Percentiles rank a stretch among this genome's conserved stretches.
These are phyloP conservation scores for Genyomyrus donnyi DNA, from an alignment of 2,113 vertebrate genomes.

Conservation along the genomic window DNA sequence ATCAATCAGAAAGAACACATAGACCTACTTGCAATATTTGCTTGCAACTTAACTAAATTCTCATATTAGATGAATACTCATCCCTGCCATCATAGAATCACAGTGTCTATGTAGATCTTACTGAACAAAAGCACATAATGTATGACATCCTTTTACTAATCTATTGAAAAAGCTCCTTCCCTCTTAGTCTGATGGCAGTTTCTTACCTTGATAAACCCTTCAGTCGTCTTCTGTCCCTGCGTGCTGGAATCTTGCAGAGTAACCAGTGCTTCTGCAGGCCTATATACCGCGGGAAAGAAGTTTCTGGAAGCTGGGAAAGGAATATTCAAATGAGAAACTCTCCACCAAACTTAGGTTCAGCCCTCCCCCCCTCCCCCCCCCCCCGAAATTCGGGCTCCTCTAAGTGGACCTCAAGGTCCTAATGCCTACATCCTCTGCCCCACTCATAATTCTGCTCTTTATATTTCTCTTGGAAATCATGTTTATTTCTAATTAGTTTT, in stretches of 20 bases:
- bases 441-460: background rate
- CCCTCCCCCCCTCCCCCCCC: slow-evolving; percentile 43
- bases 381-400: slow-evolving; percentile 24
- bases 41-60: background rate
- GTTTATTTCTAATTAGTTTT: background rate
- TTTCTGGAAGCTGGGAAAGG: slow-evolving; percentile 76
- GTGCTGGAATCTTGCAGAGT: slow-evolving; percentile 15
- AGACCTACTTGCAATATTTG: background rate
- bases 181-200: background rate
- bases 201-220: slow-evolving; percentile 5
- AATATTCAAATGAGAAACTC: slow-evolving; percentile 56
- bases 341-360: slow-evolving; percentile 37
- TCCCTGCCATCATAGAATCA: background rate
- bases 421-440: slow-evolving; percentile 11
- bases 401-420: slow-evolving; percentile 34
- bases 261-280: slow-evolving; percentile 24
- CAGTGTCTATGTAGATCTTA: background rate
- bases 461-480: background rate
- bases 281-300: slow-evolving; percentile 65
- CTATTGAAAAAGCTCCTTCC: background rate
- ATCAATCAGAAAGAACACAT: background rate
- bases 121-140: background rate
- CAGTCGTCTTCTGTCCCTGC: slow-evolving; percentile 9
- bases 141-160: background rate
- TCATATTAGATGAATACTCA: background rate